A percentile compares a stretch with the other conserved stretches of the same genome.
Conservation (phyloP, 2,888 invertebrate species). For the Lasioglossum marginatum region DNA sequence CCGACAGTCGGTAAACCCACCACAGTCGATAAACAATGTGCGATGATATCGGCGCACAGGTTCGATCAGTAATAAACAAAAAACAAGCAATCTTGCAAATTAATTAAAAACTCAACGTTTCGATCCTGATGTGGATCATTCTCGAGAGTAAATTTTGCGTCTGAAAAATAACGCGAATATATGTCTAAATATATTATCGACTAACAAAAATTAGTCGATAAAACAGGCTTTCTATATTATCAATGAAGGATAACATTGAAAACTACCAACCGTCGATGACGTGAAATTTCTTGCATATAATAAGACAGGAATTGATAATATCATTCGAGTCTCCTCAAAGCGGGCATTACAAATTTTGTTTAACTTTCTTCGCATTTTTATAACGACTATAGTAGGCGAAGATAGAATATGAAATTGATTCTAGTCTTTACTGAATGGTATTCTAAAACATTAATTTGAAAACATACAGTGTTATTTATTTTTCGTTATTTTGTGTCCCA, state of each 20-base stretch:
- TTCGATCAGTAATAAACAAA: too few relatives aligned
- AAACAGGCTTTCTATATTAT: not conserved
- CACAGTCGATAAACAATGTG: constrained; percentile 30
- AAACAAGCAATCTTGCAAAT: too few relatives aligned
- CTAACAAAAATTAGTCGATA: too few relatives aligned
- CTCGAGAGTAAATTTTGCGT: too few relatives aligned
- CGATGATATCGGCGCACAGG: too few relatives aligned
- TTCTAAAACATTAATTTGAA: not conserved
- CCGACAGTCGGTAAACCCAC: not conserved
- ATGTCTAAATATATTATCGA: too few relatives aligned
- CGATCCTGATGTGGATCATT: too few relatives aligned
- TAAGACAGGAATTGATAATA: not conserved
- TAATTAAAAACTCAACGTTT: too few relatives aligned
- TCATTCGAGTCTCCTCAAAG: not conserved
- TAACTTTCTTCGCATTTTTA: not conserved
- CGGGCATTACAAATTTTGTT: not conserved
- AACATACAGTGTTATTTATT: not conserved
- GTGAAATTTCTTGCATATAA: not conserved
- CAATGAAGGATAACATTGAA: not conserved
- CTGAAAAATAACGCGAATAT: too few relatives aligned
- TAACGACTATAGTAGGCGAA: not conserved
- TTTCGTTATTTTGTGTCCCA: not conserved
- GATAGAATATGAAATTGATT: not conserved
- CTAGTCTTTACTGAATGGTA: not conserved
- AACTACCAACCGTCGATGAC: not conserved